phyloP scores from a whole-genome alignment of 2,797 vertebrate species.

The Sebastes nivosus region DNA sequence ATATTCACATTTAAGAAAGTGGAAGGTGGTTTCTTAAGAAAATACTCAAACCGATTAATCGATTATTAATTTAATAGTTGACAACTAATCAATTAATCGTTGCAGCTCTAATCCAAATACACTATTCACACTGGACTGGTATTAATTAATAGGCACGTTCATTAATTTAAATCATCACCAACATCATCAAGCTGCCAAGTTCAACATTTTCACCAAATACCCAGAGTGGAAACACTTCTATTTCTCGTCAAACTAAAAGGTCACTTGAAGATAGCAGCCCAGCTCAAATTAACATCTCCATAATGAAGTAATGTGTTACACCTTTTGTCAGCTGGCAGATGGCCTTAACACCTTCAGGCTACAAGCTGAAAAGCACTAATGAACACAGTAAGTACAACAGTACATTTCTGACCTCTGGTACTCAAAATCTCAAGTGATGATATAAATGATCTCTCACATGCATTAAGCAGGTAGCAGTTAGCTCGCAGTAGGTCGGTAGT shows the following conservation, averaged over 20 bases:
- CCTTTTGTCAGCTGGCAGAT: constrained; percentile 43
- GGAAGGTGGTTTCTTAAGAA: no score
- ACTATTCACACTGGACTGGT: neutral
- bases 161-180: neutral
- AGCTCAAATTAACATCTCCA: constrained; percentile 33
- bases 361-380: constrained; percentile 47
- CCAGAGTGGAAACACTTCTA: constrained; percentile 12
- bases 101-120: neutral
- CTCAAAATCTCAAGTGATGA: constrained; percentile 17
- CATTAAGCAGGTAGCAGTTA: neutral
- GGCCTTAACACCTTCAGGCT: constrained; percentile 41
- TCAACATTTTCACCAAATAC: neutral
- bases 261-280: constrained; percentile 37
- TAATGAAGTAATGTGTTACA: constrained; percentile 43
- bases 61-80: no score
- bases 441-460: neutral
- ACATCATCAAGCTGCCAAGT: neutral
- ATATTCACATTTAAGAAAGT: no score
- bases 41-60: no score
- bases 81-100: no score
- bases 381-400: constrained; percentile 41
- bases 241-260: constrained; percentile 38
- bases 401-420: constrained; percentile 36
- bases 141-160: neutral
- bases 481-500: neutral